Base-by-base conservation (phyloP, 1,140 invertebrate genomes). In the Physella acuta region DNA sequence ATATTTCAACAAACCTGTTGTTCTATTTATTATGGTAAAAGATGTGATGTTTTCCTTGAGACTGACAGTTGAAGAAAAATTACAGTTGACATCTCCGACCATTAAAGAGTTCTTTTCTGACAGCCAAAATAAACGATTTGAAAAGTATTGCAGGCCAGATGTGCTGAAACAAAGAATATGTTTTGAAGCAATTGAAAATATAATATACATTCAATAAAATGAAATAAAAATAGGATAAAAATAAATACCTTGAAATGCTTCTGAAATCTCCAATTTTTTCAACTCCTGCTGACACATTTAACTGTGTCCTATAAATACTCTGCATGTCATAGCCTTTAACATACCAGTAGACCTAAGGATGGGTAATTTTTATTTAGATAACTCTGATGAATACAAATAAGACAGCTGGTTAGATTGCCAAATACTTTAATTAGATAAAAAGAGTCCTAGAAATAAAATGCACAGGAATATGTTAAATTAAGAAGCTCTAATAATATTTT, bases 71-170 rank as follows among this genome's bases (percentile, higher is more conserved):
- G 93, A 92, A 3, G 91, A 90, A 78, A 93, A 91, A 73, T 89
- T 89, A 8, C 92, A 92, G 28, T 86, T 85, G 11, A 92, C 81
- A 83, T 94, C 92, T n/a, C 91, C 91, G 20, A 94, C 90, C 0
- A 92, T 89, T 0, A 92, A 90, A 60, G 90, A 88, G 33, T 88
- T 87, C n/a, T 90, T 88, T 65, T 92, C 90, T 79, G 91, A 90
- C 0, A 94, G 86, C 92, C 92, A 94, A 39, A 94, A 87, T 16
- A 95, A 82, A 14, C 91, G 88, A 61, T 91, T 89, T 74, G 90
- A 91, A 78, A 93, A 93, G 80, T 93, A 93, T 71, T 90, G 90
- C 1, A 94, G 80, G 1, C 73, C 68, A 24, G 80, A 78, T 11
- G 49, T 68, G 53, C 79, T 81, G 71, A 24, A 71, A 37, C 30